phyloP scores from a whole-genome alignment of 2,113 vertebrate genomes.

The Chloropsis cyanopogon region DNA sequence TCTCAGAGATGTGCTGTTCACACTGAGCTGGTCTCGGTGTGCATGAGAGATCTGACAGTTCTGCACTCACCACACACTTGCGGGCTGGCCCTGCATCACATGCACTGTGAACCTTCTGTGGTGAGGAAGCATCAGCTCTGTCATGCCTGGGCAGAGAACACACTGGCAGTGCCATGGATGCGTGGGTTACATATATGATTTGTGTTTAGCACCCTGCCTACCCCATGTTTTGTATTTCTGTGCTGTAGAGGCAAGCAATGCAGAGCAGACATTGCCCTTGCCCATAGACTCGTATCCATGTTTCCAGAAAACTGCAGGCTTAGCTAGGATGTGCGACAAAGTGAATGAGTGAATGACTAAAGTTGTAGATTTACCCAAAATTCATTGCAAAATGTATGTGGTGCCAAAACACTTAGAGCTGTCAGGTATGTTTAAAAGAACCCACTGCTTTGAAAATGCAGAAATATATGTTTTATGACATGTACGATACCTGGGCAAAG shows the following conservation, averaged over 20 bases:
- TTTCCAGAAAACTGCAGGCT: neutral
- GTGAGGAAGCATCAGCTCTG: neutral
- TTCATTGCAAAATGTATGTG: neutral
- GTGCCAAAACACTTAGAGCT: neutral
- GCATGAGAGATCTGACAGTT: neutral
- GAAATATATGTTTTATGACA: neutral
- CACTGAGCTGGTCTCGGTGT: neutral
- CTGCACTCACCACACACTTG: neutral
- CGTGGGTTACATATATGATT: neutral
- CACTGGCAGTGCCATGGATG: neutral
- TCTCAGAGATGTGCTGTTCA: neutral
- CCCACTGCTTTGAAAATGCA: neutral
- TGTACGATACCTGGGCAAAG: neutral
- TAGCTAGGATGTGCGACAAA: neutral
- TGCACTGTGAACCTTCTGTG: neutral
- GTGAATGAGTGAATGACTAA: neutral
- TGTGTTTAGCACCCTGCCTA: neutral
- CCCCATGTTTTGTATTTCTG: neutral
- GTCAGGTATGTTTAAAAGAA: neutral
- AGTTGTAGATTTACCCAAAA: neutral
- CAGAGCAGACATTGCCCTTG: neutral
- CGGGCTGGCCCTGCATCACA: neutral
- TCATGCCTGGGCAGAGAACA: rapidly evolving
- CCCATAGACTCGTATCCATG: neutral
- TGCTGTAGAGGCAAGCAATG: neutral